Base-by-base conservation (phyloP, 35 echinoderm and acorn worm species). In the Holothuria glaberrima region DNA sequence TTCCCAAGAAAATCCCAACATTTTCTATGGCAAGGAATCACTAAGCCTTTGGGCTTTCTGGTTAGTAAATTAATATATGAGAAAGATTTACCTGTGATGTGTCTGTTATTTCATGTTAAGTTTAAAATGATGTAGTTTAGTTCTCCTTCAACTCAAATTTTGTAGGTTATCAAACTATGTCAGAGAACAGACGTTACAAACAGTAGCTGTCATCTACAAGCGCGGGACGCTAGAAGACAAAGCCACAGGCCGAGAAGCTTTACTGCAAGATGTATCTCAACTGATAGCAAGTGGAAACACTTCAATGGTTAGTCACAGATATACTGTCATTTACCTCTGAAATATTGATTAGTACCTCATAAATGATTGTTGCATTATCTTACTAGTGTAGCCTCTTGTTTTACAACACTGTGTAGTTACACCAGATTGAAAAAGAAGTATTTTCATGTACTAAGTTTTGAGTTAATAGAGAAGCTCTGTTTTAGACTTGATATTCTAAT, bases 151-250 rank as follows among this genome's bases (percentile, higher is more conserved):
- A 41, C 36, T 41, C 7, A 4, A 41, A 41, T 41, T 41, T 41
- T 2, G 36, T 41, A 95, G 97, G 30, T 89, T 99, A 64, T 91
- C 88, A 63, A 99, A 74, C 72, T 99, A 99, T 86, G 97, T 99
- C 17, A 30, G 97, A 68, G 93, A 99, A 86, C 97, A 99, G 89
- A 95, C 93, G 31, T 84, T 99, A 14, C 97, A 99, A 69, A 94
- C 97, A 30, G 97, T 99, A 29, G 97, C 93, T 1, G 93, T 99
- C 12, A 99, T 99, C 69, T 92, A 95, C 88, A 99, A 99, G 79
- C 59, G 97, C 25, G 97, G 97, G 28, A 99, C 97, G 0, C 70
- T 99, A 27, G 93, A 99, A 25, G 86, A 57, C 22, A 99, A 95
- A 75, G 72, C 83, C 26, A 60, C 72, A 20, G 95, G 92, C 7